A percentile compares a stretch with the other conserved stretches of the same genome.
These are phyloP conservation scores for Ardeotis arabs DNA, from an alignment of 2,113 vertebrate species.

Conservation along the genomic window DNA sequence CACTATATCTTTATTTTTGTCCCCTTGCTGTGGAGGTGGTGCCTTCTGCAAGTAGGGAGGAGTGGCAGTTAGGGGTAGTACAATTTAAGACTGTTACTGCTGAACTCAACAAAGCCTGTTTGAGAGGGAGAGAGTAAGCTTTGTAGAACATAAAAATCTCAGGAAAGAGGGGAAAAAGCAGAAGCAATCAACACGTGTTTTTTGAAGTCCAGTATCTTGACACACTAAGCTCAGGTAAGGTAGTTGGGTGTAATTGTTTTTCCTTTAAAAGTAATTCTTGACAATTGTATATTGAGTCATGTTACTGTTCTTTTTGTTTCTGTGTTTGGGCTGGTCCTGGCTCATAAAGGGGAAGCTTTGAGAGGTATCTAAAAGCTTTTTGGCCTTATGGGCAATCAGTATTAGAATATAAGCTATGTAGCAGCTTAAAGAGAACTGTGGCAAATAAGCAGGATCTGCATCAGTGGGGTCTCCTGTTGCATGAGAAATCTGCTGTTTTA, in stretches of 20 bases:
- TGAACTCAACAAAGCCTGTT: accelerated
- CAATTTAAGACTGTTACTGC: neutral
- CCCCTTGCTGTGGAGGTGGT: neutral
- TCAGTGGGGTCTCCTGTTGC: neutral
- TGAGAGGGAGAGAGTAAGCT: no score
- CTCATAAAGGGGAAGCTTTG: neutral
- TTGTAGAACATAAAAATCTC: neutral
- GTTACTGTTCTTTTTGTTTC: neutral
- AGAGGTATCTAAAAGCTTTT: neutral
- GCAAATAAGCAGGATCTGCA: neutral
- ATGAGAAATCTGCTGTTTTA: neutral
- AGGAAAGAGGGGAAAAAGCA: neutral
- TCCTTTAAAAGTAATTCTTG: neutral
- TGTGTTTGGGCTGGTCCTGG: neutral
- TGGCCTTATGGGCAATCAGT: neutral
- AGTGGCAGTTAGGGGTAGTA: accelerated
- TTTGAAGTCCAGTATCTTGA: neutral
- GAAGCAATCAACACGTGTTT: neutral
- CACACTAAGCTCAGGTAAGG: neutral
- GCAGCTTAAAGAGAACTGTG: neutral
- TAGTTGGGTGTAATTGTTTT: neutral
- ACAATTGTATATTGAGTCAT: neutral
- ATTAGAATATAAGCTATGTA: neutral
- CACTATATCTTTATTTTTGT: neutral
- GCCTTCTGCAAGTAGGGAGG: neutral